Base-by-base conservation (phyloP, 2,888 invertebrate genomes). In the Sicus ferrugineus region DNA sequence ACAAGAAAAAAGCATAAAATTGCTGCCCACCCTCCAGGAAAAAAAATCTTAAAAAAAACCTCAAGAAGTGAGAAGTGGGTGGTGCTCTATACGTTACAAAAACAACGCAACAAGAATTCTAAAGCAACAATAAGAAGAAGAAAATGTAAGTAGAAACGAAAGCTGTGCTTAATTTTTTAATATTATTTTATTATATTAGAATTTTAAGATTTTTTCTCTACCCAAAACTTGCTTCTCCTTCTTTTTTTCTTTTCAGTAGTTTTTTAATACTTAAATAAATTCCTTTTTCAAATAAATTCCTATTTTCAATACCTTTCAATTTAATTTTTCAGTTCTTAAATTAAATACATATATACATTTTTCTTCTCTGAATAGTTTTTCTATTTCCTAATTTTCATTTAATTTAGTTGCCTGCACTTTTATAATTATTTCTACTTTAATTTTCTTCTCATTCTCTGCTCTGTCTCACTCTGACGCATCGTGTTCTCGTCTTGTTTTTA, bases 11-110 rank as follows among this genome's bases (percentile, higher is more conserved):
- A 64, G 19, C 48, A 50, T n/a, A 59, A 59, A 48, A 21, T 56
- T 56, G 42, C 42, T 42, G 56, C 56, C 56, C 56, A 66, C 66
- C 66, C 66, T 54, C 28, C 23, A 54, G n/a, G 9, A 54, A 54
- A 54, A 6, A 9, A 21, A 54, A 26, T 26, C 11, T 1, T 6
- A 50, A 54, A 46, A 46, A n/a, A 28, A 59, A 59, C 21, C n/a
- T 7, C 21, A 38, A 11, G 11, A 64, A 63, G 16, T 28, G 28
- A 64, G 30, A 48, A 59, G 46, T 67, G 67, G 67, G 67, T 67
- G 67, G 58, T 48, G 48, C 67, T 48, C 59, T 58, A 48, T 21
- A 67, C 46, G 31, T 46, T 26, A 1, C 26, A 48, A 31, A 59
- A 46, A 30, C 46, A 42, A 31, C 9, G 38, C 11, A 38, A 42